Evolutionary conservation across 2,797 vertebrate genomes (phyloP).

Genomic region (Aplochiton taeniatus): DNA sequence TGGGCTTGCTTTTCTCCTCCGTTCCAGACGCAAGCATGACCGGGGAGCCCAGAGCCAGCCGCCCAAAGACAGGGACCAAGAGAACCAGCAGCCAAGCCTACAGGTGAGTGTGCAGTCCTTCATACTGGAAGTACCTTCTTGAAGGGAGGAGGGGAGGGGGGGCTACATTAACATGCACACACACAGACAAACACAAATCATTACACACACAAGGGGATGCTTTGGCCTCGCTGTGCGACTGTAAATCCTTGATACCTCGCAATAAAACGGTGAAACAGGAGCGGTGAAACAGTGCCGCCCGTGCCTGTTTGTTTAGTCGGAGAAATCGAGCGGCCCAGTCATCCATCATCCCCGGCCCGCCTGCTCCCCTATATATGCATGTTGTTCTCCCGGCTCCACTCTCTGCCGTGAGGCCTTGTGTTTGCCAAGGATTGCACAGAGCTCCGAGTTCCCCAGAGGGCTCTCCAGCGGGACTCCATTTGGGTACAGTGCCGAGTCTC

Average conservation of each 20-base stretch:
- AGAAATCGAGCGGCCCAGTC: not conserved
- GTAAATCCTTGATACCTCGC: too few species aligned
- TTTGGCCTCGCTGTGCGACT: too few species aligned
- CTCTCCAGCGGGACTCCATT: too few species aligned
- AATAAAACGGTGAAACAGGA: not conserved
- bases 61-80: slow-evolving; percentile 24
- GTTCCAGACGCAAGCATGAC: slow-evolving; percentile 33
- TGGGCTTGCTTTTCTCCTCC: not conserved
- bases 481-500: too few species aligned
- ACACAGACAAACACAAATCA: not conserved
- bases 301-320: slow-evolving; percentile 2
- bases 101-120: slow-evolving; percentile 23
- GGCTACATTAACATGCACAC: not conserved
- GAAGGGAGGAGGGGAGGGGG: too few species aligned
- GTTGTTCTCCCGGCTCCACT: not conserved
- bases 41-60: slow-evolving; percentile 25
- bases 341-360: not conserved
- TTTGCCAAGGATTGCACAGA: too few species aligned
- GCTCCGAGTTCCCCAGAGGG: too few species aligned
- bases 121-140: too few species aligned
- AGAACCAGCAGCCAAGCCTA: slow-evolving; percentile 24
- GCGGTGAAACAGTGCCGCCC: not conserved
- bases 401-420: not conserved
- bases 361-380: not conserved
- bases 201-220: too few species aligned